Conservation (phyloP, 2,797 vertebrate genomes). For the Lutjanus argentimaculatus region DNA sequence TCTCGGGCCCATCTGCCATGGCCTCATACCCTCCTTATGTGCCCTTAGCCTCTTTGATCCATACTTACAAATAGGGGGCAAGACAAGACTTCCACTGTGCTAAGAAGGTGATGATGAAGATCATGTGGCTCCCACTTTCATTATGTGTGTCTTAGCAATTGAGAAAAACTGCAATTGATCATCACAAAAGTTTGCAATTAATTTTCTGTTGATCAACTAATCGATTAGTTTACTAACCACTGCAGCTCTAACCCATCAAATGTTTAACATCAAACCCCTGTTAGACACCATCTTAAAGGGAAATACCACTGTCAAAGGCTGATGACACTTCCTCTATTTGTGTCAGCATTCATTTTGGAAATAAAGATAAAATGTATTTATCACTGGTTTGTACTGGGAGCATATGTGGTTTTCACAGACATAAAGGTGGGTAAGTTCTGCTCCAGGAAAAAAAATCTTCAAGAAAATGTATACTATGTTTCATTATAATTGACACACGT, state of each 20-base stretch:
- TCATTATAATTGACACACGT: slow-evolving; percentile 2
- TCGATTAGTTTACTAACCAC: no score
- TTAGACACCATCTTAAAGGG: slow-evolving; percentile 45
- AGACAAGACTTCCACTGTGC: no score
- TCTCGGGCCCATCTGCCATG: no score
- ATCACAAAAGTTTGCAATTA: no score
- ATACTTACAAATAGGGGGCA: no score
- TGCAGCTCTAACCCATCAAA: not conserved
- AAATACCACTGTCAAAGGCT: slow-evolving; percentile 61
- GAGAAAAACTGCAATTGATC: no score
- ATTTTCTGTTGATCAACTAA: no score
- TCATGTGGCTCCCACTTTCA: no score
- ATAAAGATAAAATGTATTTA: not conserved
- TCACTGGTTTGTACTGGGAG: not conserved
- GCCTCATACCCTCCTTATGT: no score
- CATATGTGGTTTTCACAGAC: not conserved
- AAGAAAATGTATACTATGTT: not conserved
- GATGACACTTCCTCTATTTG: slow-evolving; percentile 26
- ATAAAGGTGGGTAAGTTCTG: not conserved
- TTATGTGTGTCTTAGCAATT: no score
- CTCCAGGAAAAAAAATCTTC: slow-evolving; percentile 7
- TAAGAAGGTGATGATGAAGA: no score
- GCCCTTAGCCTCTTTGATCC: no score
- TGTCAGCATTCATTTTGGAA: not conserved
- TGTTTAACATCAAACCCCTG: not conserved